Percentiles rank a stretch among this genome's conserved stretches.
Evolutionary conservation across 1,140 invertebrate species (phyloP).

Genomic region (Eupristina koningsbergeri): DNA sequence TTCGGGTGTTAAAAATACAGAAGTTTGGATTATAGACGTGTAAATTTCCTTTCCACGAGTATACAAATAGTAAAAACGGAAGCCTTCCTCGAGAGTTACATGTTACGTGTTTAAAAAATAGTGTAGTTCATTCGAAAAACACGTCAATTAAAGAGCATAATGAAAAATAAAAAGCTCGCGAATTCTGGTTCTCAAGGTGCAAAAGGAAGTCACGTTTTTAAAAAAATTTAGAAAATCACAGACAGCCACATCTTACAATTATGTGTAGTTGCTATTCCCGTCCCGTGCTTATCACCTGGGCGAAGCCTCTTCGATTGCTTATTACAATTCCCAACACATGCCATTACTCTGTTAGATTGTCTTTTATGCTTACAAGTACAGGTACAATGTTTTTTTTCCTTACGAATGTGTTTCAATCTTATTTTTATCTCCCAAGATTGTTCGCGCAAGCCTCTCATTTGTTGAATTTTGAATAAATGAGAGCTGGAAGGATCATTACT

Average conservation of each 20-base stretch:
- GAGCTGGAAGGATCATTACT: no score
- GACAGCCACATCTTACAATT: neutral
- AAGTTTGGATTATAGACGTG: no score
- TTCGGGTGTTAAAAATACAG: no score
- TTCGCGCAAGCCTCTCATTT: neutral
- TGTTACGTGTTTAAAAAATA: neutral
- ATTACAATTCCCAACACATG: slow-evolving; percentile 10
- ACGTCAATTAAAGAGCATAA: neutral
- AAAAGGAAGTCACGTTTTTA: neutral
- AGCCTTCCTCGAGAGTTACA: neutral
- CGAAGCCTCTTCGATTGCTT: slow-evolving; percentile 18
- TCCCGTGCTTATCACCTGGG: neutral
- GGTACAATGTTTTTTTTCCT: neutral
- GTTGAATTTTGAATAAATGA: no score
- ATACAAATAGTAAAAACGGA: no score
- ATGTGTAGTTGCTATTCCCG: slow-evolving; percentile 6
- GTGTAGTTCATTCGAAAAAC: neutral
- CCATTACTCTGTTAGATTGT: neutral
- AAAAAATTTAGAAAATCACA: neutral
- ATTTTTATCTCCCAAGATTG: no score
- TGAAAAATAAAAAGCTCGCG: neutral
- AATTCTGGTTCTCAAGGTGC: neutral
- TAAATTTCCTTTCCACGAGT: no score
- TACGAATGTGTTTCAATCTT: no score
- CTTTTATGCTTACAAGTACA: neutral